A percentile compares a stretch with the other conserved stretches of the same genome.
Conservation (phyloP, 2,113 vertebrate genomes). For the Neodon shergylaensis region DNA sequence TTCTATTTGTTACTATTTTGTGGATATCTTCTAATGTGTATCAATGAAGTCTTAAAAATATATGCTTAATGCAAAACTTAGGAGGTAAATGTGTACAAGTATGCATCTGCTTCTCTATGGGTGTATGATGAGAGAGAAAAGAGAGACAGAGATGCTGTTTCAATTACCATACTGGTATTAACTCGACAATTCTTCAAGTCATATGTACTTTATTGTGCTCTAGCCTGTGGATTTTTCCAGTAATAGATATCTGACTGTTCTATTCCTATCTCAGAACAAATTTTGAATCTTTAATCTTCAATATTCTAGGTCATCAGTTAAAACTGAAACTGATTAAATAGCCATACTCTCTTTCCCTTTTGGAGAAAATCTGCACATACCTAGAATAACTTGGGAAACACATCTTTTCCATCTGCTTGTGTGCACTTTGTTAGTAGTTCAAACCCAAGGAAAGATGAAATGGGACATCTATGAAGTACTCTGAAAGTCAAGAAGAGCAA, state of each 20-base stretch:
- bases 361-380: neutral
- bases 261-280: neutral
- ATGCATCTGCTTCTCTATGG: neutral
- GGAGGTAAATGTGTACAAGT: neutral
- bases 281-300: neutral
- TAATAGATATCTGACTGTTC: neutral
- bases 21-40: neutral
- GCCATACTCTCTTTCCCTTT: neutral
- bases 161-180: neutral
- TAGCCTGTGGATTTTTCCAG: neutral
- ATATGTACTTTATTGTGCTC: neutral
- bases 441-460: neutral
- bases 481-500: neutral
- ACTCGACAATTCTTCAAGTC: neutral
- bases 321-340: neutral
- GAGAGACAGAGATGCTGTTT: neutral
- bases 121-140: neutral
- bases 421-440: neutral
- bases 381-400: neutral
- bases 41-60: neutral
- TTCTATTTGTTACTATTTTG: neutral
- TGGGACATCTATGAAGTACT: neutral
- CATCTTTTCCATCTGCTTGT: neutral
- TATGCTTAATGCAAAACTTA: neutral
- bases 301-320: neutral